Conservation (phyloP, 2,113 vertebrate genomes). For the Pleuronectes platessa region DNA sequence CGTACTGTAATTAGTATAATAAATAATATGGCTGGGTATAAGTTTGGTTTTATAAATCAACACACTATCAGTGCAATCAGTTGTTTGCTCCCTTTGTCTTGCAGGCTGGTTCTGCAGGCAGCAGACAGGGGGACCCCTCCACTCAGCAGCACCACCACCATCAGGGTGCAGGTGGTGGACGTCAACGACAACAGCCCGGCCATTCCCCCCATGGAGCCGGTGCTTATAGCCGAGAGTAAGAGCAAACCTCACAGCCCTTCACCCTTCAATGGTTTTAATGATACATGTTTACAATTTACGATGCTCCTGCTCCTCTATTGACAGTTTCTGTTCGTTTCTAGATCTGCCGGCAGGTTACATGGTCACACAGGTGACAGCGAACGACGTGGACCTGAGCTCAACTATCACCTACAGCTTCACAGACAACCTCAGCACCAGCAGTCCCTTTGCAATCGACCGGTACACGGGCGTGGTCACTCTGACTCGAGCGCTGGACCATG, state of each 20-base stretch:
- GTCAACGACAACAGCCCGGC: conserved; percentile 90
- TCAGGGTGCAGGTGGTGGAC: conserved; percentile 89
- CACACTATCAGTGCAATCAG: neutral
- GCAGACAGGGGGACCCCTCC: conserved; percentile 88
- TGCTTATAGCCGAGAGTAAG: conserved; percentile 91
- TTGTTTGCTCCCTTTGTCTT: conserved; percentile 23
- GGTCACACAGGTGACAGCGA: conserved; percentile 85
- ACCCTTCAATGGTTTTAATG: neutral
- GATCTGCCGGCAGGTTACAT: conserved; percentile 86
- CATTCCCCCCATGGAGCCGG: conserved; percentile 82
- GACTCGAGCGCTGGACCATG: conserved; percentile 86
- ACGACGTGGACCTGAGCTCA: conserved; percentile 87
- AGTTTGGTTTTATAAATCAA: neutral
- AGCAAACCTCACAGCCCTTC: neutral
- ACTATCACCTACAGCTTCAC: conserved; percentile 87
- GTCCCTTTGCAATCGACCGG: conserved; percentile 85
- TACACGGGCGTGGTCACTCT: conserved; percentile 85
- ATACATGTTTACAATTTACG: neutral
- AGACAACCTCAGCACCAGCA: conserved; percentile 72
- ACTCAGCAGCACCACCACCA: conserved; percentile 81
- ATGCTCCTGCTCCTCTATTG: too few relatives aligned
- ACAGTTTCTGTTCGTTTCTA: conserved; percentile 59
- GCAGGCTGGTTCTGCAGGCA: conserved; percentile 89
- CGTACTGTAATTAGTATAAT: neutral
- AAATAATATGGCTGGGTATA: too few relatives aligned